phyloP scores from a whole-genome alignment of 2,888 invertebrate species.

The Dasypolia templi region DNA sequence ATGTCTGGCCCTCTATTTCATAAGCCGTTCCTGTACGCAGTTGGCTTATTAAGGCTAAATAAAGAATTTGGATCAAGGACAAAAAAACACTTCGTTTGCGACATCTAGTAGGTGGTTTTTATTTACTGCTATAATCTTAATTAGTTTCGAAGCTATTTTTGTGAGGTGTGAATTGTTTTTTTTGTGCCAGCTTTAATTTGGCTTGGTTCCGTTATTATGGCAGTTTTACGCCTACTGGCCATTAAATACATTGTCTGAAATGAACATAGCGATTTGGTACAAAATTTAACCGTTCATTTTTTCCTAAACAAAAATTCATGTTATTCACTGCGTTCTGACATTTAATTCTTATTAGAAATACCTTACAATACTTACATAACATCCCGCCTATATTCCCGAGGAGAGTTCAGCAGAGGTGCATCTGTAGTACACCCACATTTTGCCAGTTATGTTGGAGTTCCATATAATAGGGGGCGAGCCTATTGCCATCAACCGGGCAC shows the following conservation, averaged over 20 bases:
- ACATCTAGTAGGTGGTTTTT: conserved; percentile 13
- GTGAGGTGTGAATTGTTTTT: conserved; percentile 37
- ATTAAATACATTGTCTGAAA: conserved; percentile 7
- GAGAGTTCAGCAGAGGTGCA: too few relatives aligned
- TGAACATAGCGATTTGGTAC: not conserved
- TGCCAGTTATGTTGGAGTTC: too few relatives aligned
- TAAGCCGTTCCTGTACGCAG: conserved; percentile 27
- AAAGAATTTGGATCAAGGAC: conserved; percentile 67
- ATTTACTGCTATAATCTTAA: conserved; percentile 43
- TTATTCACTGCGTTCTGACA: not conserved
- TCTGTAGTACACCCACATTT: too few relatives aligned
- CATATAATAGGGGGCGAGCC: too few relatives aligned
- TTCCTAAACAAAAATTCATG: not conserved
- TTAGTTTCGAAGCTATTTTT: conserved; percentile 38
- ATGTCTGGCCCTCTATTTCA: conserved; percentile 27
- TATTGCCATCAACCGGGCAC: too few relatives aligned
- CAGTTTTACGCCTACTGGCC: conserved; percentile 21
- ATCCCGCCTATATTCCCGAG: too few relatives aligned
- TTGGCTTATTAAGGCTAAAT: conserved; percentile 46
- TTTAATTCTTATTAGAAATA: not conserved
- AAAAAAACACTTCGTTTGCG: conserved; percentile 32
- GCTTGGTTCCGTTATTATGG: conserved; percentile 44
- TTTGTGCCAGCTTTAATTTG: conserved; percentile 40
- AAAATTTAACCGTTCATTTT: conserved; percentile 6
- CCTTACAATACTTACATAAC: too few relatives aligned